Conservation (phyloP, 2,888 invertebrate species). For the Hirtodrosophila alboralis region DNA sequence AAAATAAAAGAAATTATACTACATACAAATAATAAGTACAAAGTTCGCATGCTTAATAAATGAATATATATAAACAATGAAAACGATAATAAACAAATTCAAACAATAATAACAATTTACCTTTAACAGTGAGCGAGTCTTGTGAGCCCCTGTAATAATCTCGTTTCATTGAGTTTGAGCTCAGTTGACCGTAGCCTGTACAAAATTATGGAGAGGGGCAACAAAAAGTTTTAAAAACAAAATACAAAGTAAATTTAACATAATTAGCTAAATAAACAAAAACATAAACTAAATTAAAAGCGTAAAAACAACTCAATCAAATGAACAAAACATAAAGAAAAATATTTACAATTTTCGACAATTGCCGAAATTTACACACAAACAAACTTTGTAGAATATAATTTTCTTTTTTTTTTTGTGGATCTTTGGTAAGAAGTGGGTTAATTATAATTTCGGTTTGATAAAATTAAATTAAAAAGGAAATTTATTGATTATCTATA, state of each 20-base stretch:
- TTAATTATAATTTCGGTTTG: too few relatives aligned
- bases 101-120: slow-evolving; percentile 85
- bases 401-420: too few relatives aligned
- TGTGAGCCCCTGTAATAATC: slow-evolving; percentile 96
- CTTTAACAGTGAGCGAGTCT: slow-evolving; percentile 93
- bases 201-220: slow-evolving; percentile 26
- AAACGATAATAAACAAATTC: slow-evolving; percentile 24
- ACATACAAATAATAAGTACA: slow-evolving; percentile 18
- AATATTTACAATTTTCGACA: slow-evolving; percentile 28
- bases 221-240: slow-evolving; percentile 46
- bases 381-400: slow-evolving; percentile 14
- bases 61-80: slow-evolving; percentile 27
- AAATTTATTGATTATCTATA: too few relatives aligned
- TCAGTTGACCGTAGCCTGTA: slow-evolving; percentile 84
- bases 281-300: slow-evolving; percentile 28
- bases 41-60: slow-evolving; percentile 49
- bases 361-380: slow-evolving; percentile 45
- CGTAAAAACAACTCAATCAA: slow-evolving; percentile 16
- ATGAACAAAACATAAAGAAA: slow-evolving; percentile 4
- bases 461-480: too few relatives aligned
- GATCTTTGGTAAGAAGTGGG: background rate
- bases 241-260: slow-evolving; percentile 46
- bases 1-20: slow-evolving; percentile 14
- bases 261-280: slow-evolving; percentile 50
- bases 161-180: slow-evolving; percentile 90